Percentiles rank a stretch among this genome's conserved stretches.
phyloP scores from a whole-genome alignment of 2,888 invertebrate genomes.

The Noctuana brunneofusca region DNA sequence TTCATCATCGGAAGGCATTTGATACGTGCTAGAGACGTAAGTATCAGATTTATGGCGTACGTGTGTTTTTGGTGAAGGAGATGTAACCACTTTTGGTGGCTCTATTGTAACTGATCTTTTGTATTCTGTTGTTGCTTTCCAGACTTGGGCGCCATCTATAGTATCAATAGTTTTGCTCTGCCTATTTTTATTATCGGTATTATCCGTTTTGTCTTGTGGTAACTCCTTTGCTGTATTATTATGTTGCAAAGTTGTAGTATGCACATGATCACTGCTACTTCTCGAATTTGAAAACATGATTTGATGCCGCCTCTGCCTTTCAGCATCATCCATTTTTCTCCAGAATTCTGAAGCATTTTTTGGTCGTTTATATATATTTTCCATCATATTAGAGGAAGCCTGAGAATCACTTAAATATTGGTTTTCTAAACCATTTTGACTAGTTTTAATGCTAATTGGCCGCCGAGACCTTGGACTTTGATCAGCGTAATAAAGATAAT shows the following conservation, averaged over 20 bases:
- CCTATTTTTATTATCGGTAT: constrained; percentile 58
- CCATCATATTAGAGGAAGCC: constrained; percentile 60
- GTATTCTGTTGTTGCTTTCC: constrained; percentile 78
- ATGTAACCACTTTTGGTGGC: constrained; percentile 58
- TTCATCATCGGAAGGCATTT: constrained; percentile 77
- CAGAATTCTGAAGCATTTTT: constrained; percentile 85
- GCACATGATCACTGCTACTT: constrained; percentile 69
- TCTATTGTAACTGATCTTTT: constrained; percentile 70
- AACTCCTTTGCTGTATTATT: constrained; percentile 39
- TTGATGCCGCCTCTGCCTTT: constrained; percentile 67
- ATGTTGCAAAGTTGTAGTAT: constrained; percentile 53
- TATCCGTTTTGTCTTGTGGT: constrained; percentile 47
- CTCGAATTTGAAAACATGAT: constrained; percentile 60
- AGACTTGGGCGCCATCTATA: constrained; percentile 69
- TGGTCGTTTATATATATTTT: constrained; percentile 63
- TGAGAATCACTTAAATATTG: constrained; percentile 80
- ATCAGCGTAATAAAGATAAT: constrained; percentile 87
- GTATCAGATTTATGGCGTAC: constrained; percentile 77
- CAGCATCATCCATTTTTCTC: constrained; percentile 84
- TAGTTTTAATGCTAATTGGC: constrained; percentile 86
- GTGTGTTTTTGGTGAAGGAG: constrained; percentile 70
- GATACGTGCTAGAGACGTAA: constrained; percentile 59
- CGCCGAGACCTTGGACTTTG: constrained; percentile 88
- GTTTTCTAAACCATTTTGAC: constrained; percentile 68
- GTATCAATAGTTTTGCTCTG: constrained; percentile 51